Base-by-base conservation (phyloP, 2,888 invertebrate species). In the Cosmopolites sordidus region DNA sequence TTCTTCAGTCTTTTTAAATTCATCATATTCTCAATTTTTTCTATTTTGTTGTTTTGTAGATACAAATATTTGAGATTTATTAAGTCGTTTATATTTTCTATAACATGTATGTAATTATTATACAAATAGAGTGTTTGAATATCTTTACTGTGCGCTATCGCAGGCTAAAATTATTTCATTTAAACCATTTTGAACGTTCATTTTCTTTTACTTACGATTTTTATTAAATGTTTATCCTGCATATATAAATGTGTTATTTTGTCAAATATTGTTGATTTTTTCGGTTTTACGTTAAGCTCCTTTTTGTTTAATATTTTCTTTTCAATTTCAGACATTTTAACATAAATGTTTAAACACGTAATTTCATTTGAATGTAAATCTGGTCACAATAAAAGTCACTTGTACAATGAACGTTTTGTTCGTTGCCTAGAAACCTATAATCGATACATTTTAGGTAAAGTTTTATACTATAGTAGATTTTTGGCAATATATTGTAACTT, bases 21-120 rank as follows among this genome's bases (percentile, higher is more conserved):
- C 43, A 83, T 76, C 5, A 94, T 67, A 64, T 89, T 87, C 68
- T 87, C 80, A 16, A 95, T 83, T 69, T 56, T 82, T 82, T 78
- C 72, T 60, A 96, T 84, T 62, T 81, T 80, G 70, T 95, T 96
- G 66, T 87, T 87, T 67, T 91, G 93, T 37, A 89, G 78, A 73
- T 86, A 93, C 14, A 87, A 77, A 59, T 83, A 80, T 15, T 79
- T 76, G 39, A 89, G 69, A 56, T 79, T 78, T 11, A 64, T 64
- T n/a, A 81, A 69, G 3, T 68, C 64, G 37, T 79, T 75, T 27
- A 86, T 68, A 60, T 82, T 80, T 62, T 81, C 74, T 12, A 86
- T 73, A 47, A 75, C 76, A 1, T 73, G 70, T 48, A 86, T 80
- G 62, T 79, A 78, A 66, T 87, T 87, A 65, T 80, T 82, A 58